Conservation (phyloP, 2,888 invertebrate genomes). For the Calameuta pallipes region DNA sequence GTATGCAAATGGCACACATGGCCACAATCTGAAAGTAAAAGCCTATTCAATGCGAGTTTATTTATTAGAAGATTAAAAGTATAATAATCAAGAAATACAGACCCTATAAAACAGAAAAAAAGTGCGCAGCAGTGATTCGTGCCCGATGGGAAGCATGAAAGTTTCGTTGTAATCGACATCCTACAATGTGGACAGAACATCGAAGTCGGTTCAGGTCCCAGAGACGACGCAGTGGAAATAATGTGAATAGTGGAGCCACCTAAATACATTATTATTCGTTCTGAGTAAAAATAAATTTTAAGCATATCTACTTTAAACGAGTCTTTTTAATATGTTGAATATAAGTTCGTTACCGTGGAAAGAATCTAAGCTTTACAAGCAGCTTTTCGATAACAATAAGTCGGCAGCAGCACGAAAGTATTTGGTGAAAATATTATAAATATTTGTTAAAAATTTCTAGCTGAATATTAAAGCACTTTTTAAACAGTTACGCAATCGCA, state of each 20-base stretch:
- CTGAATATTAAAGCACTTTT: background rate
- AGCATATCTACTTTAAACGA: too few species aligned
- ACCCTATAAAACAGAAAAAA: conserved; percentile 14
- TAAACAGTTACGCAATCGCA: background rate
- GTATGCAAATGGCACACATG: conserved; percentile 71
- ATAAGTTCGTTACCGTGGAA: too few species aligned
- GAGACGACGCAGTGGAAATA: background rate
- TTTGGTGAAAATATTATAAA: conserved; percentile 1
- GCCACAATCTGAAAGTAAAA: conserved; percentile 67
- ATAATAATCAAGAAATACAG: background rate
- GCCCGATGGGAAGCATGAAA: background rate
- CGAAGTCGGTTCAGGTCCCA: conserved; percentile 58
- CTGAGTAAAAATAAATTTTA: too few species aligned
- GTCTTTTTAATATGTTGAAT: too few species aligned
- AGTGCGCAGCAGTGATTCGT: conserved; percentile 9
- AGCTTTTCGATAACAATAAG: too few species aligned
- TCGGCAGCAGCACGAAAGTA: too few species aligned
- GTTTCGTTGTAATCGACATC: conserved; percentile 51
- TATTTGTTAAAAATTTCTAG: background rate
- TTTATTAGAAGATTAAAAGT: conserved; percentile 3
- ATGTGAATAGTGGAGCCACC: conserved; percentile 11
- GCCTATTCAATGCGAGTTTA: background rate
- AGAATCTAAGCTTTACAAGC: too few species aligned
- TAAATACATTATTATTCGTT: too few species aligned
- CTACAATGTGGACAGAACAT: conserved; percentile 58